Evolutionary conservation across 2,888 invertebrate species (phyloP), one percentile per base, ranked within the genome.

Genomic region (Polylopha cassiicola): DNA sequence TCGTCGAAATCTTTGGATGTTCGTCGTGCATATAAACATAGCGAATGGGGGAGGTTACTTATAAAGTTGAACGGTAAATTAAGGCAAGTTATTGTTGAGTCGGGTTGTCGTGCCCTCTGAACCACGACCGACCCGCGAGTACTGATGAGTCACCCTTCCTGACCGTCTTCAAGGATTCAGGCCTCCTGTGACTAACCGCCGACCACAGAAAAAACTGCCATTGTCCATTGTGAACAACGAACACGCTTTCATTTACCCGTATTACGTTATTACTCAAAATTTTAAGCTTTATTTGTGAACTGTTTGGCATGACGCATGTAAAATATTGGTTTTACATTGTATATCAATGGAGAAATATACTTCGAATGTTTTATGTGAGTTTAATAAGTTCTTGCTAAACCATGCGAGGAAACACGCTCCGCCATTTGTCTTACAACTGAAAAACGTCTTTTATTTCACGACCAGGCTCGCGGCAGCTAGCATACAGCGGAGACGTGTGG

Each of bases 131-230:
- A 75, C 75, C 74, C 62, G 63, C 49, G 48, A 47, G 50, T 55
- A 55, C 38, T 60, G 70, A 66, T 79, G 79, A 80, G 53, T 81
- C 80, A 82, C 66, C 73, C 67, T 70, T 67, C 71, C 67, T 68
- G 65, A 57, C 61, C 51, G 65, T 59, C 63, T 69, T 64, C 62
- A 68, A 77, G 74, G 76, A 77, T 73, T 61, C 55, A 56, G 58
- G 58, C 53, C 63, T 63, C 65, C 68, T 73, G 67, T 73, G 70
- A 73, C 73, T 73, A 73, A 73, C 60, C 48, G 53, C 42, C 50
- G n/a, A n/a, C n/a, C n/a, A n/a, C n/a, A 49, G 47, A 65, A 78
- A 75, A 73, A 77, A 69, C 53, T 46, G 38, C 65, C 61, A 75
- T 80, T 81, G 80, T 82, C 68, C 58, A 37, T 41, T 41, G 41